Evolutionary conservation across 1,140 invertebrate species (phyloP).

Genomic region (Ostrea denselamellosa): DNA sequence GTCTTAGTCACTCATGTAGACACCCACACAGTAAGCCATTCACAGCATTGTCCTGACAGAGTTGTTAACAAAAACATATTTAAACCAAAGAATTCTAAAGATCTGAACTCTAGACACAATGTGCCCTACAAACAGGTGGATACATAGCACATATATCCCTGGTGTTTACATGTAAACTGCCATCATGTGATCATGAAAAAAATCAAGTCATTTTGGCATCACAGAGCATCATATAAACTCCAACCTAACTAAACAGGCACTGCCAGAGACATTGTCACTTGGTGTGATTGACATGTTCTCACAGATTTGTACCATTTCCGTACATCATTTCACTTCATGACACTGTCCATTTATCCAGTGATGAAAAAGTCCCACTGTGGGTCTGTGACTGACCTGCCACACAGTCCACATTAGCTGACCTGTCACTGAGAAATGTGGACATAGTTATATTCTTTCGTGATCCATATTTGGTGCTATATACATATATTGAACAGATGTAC

Average conservation of each 20-base stretch:
- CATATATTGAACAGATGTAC: too few species aligned
- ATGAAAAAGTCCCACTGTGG: not conserved
- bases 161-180: not conserved
- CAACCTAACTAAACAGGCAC: not conserved
- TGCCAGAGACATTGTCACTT: not conserved
- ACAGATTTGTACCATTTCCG: not conserved
- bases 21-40: constrained; percentile 27
- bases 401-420: not conserved
- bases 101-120: constrained; percentile 39
- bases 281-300: not conserved
- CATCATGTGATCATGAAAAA: not conserved
- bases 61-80: constrained; percentile 43
- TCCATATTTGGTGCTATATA: not conserved
- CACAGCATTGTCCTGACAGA: constrained; percentile 30
- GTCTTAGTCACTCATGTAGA: constrained; percentile 61
- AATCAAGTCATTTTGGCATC: not conserved
- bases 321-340: not conserved
- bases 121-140: constrained; percentile 53
- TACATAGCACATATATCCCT: constrained; percentile 16
- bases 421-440: not conserved
- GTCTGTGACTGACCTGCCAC: not conserved
- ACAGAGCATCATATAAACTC: not conserved
- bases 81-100: constrained; percentile 48
- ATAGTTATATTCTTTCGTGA: not conserved
- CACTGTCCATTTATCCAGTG: not conserved